Conservation (phyloP, 2,113 vertebrate genomes). For the Tonatia bakeri region DNA sequence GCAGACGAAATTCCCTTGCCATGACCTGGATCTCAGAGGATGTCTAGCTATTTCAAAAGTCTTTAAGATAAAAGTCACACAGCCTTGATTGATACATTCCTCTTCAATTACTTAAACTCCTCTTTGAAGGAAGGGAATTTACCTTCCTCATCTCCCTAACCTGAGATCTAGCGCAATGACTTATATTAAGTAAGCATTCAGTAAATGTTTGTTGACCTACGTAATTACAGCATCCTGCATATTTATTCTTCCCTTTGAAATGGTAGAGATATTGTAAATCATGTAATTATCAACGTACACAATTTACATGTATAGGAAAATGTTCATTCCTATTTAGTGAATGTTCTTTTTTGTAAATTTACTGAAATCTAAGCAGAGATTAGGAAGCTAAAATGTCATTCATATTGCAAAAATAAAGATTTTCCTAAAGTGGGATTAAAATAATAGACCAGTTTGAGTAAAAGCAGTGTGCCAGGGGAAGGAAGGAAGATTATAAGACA, state of each 20-base stretch:
- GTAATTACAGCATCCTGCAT: not conserved
- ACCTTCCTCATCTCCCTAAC: not conserved
- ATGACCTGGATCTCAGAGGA: not conserved
- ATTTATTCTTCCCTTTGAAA: not conserved
- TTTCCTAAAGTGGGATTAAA: not conserved
- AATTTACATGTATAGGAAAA: not conserved
- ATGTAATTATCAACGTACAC: not conserved
- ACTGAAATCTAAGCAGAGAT: not conserved
- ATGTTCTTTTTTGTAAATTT: not conserved
- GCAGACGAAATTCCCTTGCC: not conserved
- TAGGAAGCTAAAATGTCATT: not conserved
- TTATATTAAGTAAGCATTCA: not conserved
- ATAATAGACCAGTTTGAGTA: not conserved
- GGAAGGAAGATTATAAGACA: not conserved
- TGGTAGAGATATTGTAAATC: not conserved
- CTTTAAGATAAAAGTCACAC: not conserved
- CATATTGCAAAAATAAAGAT: not conserved
- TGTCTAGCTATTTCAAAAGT: not conserved
- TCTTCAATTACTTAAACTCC: not conserved
- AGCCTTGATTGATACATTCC: not conserved
- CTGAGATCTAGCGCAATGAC: not conserved
- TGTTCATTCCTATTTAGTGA: not conserved
- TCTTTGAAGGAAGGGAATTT: not conserved
- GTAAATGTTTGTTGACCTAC: not conserved
- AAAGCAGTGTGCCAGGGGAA: not conserved